These are phyloP conservation scores for Atta colombica DNA, from an alignment of 1,140 invertebrate species.

Conservation along the genomic window DNA sequence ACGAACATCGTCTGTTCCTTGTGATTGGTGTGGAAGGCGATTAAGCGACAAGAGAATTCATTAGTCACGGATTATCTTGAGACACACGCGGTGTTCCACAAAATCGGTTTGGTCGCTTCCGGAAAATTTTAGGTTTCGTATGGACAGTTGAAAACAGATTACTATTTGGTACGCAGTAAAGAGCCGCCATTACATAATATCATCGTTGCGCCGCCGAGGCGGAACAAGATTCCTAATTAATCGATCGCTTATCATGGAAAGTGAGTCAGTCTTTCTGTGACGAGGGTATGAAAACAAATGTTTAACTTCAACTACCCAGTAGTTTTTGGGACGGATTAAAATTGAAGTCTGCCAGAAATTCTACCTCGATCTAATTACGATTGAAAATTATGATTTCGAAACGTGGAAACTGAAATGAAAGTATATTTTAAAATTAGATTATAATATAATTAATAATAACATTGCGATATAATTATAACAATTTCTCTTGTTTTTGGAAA, in stretches of 20 bases:
- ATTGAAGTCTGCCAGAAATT: conserved; percentile 36
- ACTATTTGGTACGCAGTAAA: neutral
- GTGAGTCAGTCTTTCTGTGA: conserved; percentile 5
- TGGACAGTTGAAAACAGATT: conserved; percentile 58
- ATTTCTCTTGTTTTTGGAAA: neutral
- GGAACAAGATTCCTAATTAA: conserved; percentile 58
- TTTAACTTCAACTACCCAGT: conserved; percentile 44
- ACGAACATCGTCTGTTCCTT: conserved; percentile 52
- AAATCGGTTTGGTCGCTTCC: conserved; percentile 25
- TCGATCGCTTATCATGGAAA: conserved; percentile 56
- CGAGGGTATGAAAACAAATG: conserved; percentile 20
- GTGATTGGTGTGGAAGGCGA: conserved; percentile 60
- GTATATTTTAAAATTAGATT: neutral
- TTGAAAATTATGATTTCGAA: conserved; percentile 4
- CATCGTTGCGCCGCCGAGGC: conserved; percentile 33
- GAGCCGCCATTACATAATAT: conserved; percentile 42
- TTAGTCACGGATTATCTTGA: conserved; percentile 60
- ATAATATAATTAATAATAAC: neutral
- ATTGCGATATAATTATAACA: neutral
- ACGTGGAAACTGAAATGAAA: neutral
- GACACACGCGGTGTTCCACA: conserved; percentile 2
- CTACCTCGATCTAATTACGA: conserved; percentile 1
- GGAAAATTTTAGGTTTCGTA: conserved; percentile 45
- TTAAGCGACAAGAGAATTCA: conserved; percentile 71
- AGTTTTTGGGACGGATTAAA: conserved; percentile 28